A percentile compares a stretch with the other conserved stretches of the same genome.
Evolutionary conservation across 2,113 vertebrate genomes (phyloP).

Genomic region (Ctenodactylus gundi): DNA sequence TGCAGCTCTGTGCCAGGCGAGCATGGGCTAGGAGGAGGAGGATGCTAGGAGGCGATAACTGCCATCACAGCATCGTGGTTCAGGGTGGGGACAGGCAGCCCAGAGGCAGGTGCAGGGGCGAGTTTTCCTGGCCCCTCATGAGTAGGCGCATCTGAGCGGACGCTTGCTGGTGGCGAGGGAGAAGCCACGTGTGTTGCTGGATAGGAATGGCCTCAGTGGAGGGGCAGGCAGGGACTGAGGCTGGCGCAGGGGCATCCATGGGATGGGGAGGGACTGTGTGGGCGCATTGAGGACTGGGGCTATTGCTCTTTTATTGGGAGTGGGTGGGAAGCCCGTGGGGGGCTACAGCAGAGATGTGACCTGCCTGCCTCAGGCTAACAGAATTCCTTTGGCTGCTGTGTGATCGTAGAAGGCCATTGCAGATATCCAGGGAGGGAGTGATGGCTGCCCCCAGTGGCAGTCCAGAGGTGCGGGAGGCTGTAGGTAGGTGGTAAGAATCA

Average conservation of each 20-base stretch:
- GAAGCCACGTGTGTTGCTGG: no score
- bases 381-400: not conserved
- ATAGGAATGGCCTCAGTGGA: not conserved
- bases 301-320: not conserved
- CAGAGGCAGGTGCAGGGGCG: not conserved
- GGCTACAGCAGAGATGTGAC: not conserved
- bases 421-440: not conserved
- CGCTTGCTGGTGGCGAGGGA: not conserved
- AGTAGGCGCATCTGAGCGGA: not conserved
- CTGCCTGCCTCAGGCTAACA: no score
- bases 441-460: not conserved
- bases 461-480: no score
- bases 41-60: accelerated
- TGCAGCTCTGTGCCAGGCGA: no score
- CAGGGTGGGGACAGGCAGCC: not conserved
- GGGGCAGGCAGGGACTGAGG: accelerated
- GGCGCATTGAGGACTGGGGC: accelerated
- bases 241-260: accelerated
- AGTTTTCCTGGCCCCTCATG: not conserved
- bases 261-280: not conserved
- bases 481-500: accelerated
- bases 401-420: not conserved
- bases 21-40: no score
- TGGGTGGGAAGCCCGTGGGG: not conserved
- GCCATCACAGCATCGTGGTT: accelerated